Percentiles rank a stretch among this genome's conserved stretches.
Conservation (phyloP, 2,888 invertebrate genomes). For the Aporophyla nigra region DNA sequence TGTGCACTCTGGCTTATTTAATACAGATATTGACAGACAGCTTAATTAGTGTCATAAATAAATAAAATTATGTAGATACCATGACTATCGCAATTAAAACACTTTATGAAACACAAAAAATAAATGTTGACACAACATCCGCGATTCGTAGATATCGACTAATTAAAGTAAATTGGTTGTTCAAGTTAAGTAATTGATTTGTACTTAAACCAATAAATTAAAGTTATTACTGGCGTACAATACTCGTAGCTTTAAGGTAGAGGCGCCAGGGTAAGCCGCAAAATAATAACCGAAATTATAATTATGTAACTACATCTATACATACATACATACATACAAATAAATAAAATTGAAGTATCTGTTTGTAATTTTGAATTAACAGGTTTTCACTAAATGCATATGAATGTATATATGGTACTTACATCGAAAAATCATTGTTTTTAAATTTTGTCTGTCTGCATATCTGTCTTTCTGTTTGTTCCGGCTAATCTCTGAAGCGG, state of each 20-base stretch:
- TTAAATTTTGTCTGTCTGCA: too few species aligned
- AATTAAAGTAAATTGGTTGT: slow-evolving; percentile 23
- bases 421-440: too few species aligned
- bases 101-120: slow-evolving; percentile 6
- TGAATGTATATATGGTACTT: too few species aligned
- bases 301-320: too few species aligned
- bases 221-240: not conserved
- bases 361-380: too few species aligned
- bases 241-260: not conserved
- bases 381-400: too few species aligned
- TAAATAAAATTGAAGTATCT: too few species aligned
- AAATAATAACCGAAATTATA: too few species aligned
- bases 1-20: not conserved
- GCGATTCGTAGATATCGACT: slow-evolving; percentile 7
- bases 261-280: too few species aligned
- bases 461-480: too few species aligned
- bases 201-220: not conserved
- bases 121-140: slow-evolving; percentile 32
- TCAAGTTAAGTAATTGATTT: slow-evolving; percentile 3
- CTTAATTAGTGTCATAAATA: slow-evolving; percentile 8
- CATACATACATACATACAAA: too few species aligned
- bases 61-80: slow-evolving; percentile 3
- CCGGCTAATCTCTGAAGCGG: too few species aligned
- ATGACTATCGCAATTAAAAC: slow-evolving; percentile 18
- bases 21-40: not conserved